Base-by-base conservation (phyloP, 30 jellyfish, hydroid and myxozoan species). In the Aurelia sp. region DNA sequence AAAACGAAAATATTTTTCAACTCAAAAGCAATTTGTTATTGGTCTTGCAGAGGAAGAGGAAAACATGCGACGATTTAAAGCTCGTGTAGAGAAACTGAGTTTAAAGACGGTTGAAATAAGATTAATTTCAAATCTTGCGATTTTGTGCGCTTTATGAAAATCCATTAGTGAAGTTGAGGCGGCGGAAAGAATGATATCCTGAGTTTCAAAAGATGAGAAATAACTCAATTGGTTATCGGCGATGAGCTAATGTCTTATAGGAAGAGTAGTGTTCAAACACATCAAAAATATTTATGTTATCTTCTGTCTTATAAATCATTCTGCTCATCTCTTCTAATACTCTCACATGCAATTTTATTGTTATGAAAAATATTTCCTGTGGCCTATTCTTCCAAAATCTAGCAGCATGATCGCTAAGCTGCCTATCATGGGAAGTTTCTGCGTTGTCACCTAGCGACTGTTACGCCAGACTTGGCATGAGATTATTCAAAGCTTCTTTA, bases 151-250 rank as follows among this genome's bases (percentile, higher is more conserved):
- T 24, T 53, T 66, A 24, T 63, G 66, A 5, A 81, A 81, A 67
- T 81, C 91, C 84, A 62, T 66, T 79, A 78, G 91, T 18, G 53
- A 69, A 44, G 35, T 69, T 67, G 77, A 81, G 50, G 51, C 57
- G 84, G 91, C 84, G 91, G 91, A 81, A 81, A 57, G 41, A 82
- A 68, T 75, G 84, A 81, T 81, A 81, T 81, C 84, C 91, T 70
- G 91, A 44, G 57, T 47, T 38, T 44, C 53, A 13, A 31, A 47
- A 30, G 89, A 63, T 79, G 67, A 22, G 35, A 63, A 66, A 79
- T 70, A 79, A 64, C 72, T 79, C 60, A 51, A 58, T 53, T 15
- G 52, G 81, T 41, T 79, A 79, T 79, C 72, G 22, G 74, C 31
- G 68, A 35, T 50, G 48, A 64, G 89, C 81, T 59, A 63, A 79